A percentile compares a stretch with the other conserved stretches of the same genome.
These are phyloP conservation scores for Dasyornis broadbenti DNA, from an alignment of 2,113 vertebrate genomes.

Conservation along the genomic window DNA sequence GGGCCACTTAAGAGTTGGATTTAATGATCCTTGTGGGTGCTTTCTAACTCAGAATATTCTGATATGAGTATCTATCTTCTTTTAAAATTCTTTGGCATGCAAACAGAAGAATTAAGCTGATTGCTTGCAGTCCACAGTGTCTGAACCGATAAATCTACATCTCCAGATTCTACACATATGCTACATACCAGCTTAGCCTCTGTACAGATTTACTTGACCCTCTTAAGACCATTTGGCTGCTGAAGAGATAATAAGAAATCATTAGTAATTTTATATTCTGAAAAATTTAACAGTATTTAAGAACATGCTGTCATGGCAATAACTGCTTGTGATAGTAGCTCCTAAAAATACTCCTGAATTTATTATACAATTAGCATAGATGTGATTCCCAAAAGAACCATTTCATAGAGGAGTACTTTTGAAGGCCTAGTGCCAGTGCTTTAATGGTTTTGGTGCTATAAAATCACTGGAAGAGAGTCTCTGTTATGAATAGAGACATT, in stretches of 20 bases:
- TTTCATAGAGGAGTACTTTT: background rate
- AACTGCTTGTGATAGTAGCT: background rate
- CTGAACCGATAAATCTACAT: background rate
- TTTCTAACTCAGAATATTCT: background rate
- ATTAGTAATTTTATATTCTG: constrained; percentile 20
- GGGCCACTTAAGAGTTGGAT: no score
- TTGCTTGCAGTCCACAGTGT: background rate
- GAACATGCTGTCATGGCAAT: constrained; percentile 12
- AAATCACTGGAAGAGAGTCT: background rate
- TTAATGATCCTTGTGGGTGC: background rate
- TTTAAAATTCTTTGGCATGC: background rate
- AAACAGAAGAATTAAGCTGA: background rate
- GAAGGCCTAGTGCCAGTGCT: background rate
- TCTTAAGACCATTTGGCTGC: background rate
- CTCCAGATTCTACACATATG: background rate
- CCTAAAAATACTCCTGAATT: constrained; percentile 47
- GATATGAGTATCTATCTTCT: background rate
- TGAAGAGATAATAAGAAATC: constrained; percentile 8
- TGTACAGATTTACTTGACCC: background rate
- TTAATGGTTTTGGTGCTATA: background rate
- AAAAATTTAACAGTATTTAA: constrained; percentile 4
- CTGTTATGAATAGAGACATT: background rate
- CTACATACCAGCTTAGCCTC: background rate
- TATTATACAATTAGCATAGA: background rate
- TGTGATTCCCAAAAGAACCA: background rate